Conservation (phyloP, 2,888 invertebrate species). For the Biston stratarius region DNA sequence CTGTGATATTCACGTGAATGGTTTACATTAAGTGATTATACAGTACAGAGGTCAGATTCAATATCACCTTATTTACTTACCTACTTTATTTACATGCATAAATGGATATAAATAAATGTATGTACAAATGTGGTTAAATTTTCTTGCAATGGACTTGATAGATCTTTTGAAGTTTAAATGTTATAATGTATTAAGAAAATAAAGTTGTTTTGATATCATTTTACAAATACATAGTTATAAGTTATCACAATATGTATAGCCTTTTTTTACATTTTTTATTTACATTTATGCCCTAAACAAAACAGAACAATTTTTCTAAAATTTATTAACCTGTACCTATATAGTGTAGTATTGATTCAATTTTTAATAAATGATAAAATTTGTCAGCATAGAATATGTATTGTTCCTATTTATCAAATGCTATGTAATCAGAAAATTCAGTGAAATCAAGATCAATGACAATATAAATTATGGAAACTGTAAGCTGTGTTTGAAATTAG, state of each 20-base stretch:
- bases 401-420: not conserved
- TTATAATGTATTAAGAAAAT: not conserved
- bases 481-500: too few species aligned
- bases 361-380: slow-evolving; percentile 4
- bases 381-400: not conserved
- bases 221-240: not conserved
- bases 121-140: slow-evolving; percentile 9
- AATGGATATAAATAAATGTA: slow-evolving; percentile 18
- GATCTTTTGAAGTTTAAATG: slow-evolving; percentile 13
- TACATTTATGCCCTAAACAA: too few species aligned
- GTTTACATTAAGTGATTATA: slow-evolving; percentile 53
- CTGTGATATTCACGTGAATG: slow-evolving; percentile 56
- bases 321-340: too few species aligned
- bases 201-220: slow-evolving; percentile 4
- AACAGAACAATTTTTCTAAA: not conserved
- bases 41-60: slow-evolving; percentile 59
- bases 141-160: not conserved
- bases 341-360: not conserved
- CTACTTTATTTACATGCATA: slow-evolving; percentile 22
- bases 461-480: too few species aligned
- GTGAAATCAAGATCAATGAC: too few species aligned
- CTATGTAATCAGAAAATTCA: too few species aligned
- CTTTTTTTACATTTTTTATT: not conserved
- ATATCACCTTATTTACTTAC: slow-evolving; percentile 40
- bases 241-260: not conserved